Percentiles rank a stretch among this genome's conserved stretches.
phyloP scores from a whole-genome alignment of 2,888 invertebrate species.

The Pseudococcus viburni region DNA sequence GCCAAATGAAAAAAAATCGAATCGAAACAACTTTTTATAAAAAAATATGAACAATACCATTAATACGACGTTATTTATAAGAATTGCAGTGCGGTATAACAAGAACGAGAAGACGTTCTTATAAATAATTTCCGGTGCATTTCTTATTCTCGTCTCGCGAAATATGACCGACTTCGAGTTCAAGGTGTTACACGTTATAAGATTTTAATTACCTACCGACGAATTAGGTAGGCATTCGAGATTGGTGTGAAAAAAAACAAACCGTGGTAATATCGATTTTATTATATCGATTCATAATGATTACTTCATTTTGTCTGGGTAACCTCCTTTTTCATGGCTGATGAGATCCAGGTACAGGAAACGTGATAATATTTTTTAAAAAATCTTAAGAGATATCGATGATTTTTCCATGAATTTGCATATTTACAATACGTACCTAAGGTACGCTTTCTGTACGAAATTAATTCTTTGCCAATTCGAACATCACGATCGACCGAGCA shows the following conservation, averaged over 20 bases:
- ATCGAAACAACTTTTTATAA: background rate
- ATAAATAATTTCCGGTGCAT: conserved; percentile 9
- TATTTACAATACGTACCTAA: background rate
- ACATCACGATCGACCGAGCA: background rate
- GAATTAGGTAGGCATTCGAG: background rate
- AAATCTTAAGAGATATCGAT: background rate
- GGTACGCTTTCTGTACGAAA: too few species aligned
- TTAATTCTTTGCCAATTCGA: background rate
- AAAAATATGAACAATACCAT: background rate
- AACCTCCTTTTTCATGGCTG: background rate
- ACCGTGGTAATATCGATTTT: background rate
- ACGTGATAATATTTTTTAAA: background rate
- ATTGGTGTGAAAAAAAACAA: conserved; percentile 1
- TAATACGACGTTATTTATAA: background rate
- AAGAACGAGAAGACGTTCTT: background rate
- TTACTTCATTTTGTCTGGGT: conserved; percentile 18
- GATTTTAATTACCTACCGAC: background rate
- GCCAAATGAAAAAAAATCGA: background rate
- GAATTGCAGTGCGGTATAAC: background rate
- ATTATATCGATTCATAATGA: background rate
- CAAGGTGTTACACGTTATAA: conserved; percentile 16
- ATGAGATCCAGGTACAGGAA: background rate
- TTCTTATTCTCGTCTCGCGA: background rate
- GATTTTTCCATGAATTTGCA: conserved; percentile 9
- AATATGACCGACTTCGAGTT: conserved; percentile 25